phyloP scores from a whole-genome alignment of 2,113 vertebrate genomes.

The Tyto alba region DNA sequence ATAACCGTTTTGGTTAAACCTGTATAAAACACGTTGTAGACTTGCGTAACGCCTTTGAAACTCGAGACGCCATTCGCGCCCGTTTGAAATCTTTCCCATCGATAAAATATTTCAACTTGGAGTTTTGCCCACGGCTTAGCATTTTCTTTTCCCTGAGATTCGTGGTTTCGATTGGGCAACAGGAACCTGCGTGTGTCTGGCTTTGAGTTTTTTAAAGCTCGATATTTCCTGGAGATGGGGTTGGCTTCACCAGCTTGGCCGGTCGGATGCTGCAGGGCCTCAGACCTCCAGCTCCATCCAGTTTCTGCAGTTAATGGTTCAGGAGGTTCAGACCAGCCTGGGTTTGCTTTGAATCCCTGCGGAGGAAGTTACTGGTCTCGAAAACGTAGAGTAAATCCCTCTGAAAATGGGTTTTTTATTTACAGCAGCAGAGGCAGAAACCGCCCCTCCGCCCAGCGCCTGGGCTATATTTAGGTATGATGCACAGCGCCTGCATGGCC shows the following conservation, averaged over 20 bases:
- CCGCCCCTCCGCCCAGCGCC: rapidly evolving
- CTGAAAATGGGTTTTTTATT: background rate
- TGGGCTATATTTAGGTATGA: background rate
- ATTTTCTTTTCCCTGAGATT: background rate
- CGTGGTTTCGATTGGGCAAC: rapidly evolving
- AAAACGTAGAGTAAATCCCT: background rate
- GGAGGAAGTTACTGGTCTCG: background rate
- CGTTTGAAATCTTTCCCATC: background rate
- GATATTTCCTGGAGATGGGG: background rate
- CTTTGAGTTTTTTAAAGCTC: background rate
- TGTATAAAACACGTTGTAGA: background rate
- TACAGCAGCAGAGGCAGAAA: background rate
- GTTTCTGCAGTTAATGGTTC: background rate
- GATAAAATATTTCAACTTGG: background rate
- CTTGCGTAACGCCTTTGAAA: slow-evolving; percentile 17
- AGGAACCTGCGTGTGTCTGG: background rate
- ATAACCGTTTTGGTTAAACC: background rate
- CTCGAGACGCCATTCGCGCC: background rate
- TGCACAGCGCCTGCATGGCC: background rate
- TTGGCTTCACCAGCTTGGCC: background rate
- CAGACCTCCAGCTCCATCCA: background rate
- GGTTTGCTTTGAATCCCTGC: background rate
- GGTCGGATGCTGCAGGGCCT: background rate
- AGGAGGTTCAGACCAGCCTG: background rate
- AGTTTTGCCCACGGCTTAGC: background rate